phyloP scores from a whole-genome alignment of 2,888 invertebrate genomes.

The Cantharis nigra region DNA sequence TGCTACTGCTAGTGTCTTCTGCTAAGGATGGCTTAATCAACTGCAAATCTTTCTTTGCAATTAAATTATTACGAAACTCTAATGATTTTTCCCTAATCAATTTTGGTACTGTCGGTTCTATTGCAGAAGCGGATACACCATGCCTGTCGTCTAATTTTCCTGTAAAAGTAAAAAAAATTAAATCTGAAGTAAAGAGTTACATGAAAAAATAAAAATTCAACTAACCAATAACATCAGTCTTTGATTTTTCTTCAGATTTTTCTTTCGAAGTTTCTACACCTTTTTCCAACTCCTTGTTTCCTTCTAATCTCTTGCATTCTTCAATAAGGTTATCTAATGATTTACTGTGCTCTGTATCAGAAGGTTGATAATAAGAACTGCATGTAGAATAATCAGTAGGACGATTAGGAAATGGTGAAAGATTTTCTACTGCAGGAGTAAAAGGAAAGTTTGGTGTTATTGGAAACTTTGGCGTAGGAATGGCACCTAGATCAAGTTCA shows the following conservation, averaged over 20 bases:
- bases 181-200: background rate
- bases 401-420: slow-evolving; percentile 38
- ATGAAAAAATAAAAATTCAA: background rate
- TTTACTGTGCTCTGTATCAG: slow-evolving; percentile 50
- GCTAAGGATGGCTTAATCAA: slow-evolving; percentile 35
- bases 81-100: slow-evolving; percentile 32
- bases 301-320: slow-evolving; percentile 41
- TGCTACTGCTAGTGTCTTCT: slow-evolving; percentile 12
- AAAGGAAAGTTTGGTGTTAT: slow-evolving; percentile 49
- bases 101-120: background rate
- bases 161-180: background rate
- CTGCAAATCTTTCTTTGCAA: slow-evolving; percentile 49
- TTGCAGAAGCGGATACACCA: background rate
- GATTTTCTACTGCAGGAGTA: slow-evolving; percentile 38
- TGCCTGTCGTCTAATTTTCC: background rate
- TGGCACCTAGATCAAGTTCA: slow-evolving; percentile 44
- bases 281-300: background rate
- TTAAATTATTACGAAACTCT: slow-evolving; percentile 41
- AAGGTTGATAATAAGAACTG: slow-evolving; percentile 54
- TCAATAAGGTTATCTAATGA: slow-evolving; percentile 47
- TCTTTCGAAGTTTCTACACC: background rate
- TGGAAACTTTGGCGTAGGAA: slow-evolving; percentile 50
- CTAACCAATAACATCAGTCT: background rate
- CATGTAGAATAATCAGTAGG: slow-evolving; percentile 54
- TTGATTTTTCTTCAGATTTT: background rate